Evolutionary conservation across 2,888 invertebrate species (phyloP).

Genomic region (Geotrupes spiniger): DNA sequence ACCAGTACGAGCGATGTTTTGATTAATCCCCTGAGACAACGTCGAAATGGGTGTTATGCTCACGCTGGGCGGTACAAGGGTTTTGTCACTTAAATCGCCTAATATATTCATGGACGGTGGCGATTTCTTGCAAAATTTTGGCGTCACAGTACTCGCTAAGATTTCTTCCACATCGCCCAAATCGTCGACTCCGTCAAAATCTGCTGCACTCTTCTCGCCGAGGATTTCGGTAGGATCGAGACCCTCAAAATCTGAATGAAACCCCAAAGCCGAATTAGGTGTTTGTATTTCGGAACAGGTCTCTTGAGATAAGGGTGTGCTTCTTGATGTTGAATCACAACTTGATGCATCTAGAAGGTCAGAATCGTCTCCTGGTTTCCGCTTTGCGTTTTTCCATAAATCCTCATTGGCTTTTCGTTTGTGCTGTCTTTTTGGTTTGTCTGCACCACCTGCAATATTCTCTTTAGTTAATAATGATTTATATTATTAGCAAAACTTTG

Average conservation of each 20-base stretch:
- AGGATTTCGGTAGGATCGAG: conserved; percentile 61
- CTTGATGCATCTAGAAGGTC: conserved; percentile 63
- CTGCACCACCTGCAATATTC: conserved; percentile 26
- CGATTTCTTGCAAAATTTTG: conserved; percentile 58
- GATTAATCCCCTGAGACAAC: conserved; percentile 23
- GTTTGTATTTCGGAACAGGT: conserved; percentile 52
- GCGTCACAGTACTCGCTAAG: conserved; percentile 31
- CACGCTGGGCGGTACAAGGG: conserved; percentile 58
- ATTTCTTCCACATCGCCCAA: conserved; percentile 61
- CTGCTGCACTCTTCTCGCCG: conserved; percentile 51
- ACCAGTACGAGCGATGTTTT: conserved; percentile 62
- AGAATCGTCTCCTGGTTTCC: conserved; percentile 55
- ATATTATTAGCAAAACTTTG: no score
- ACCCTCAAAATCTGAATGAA: conserved; percentile 61
- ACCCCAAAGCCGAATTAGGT: conserved; percentile 57
- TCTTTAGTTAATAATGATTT: no score
- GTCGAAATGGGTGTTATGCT: conserved; percentile 60
- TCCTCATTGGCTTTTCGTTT: conserved; percentile 64
- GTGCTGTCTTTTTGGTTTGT: conserved; percentile 49
- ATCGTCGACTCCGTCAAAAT: conserved; percentile 61
- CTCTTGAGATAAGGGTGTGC: conserved; percentile 54
- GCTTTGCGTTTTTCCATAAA: conserved; percentile 58
- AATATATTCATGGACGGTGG: conserved; percentile 54
- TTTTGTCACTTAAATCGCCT: conserved; percentile 49
- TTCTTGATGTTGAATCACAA: conserved; percentile 61